Percentiles rank a stretch among this genome's conserved stretches.
Evolutionary conservation across 2,113 vertebrate species (phyloP).

Genomic region (Saccopteryx leptura): DNA sequence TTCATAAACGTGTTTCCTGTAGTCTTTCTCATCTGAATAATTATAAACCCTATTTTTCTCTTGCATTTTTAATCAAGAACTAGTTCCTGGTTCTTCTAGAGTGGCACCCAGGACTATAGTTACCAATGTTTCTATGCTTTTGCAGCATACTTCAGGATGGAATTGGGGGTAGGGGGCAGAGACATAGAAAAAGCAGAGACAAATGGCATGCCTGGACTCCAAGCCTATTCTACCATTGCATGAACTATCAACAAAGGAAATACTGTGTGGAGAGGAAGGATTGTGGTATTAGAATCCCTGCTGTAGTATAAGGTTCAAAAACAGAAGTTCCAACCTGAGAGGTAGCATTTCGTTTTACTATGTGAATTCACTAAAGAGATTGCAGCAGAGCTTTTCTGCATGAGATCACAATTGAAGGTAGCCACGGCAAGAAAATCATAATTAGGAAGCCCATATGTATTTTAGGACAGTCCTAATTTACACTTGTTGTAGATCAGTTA

Average conservation of each 20-base stretch:
- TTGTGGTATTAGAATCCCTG: not conserved
- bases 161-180: not conserved
- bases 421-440: conserved; percentile 35
- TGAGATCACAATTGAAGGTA: conserved; percentile 21
- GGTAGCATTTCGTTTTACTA: conserved; percentile 9
- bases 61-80: not conserved
- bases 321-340: conserved; percentile 20
- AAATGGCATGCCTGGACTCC: conserved; percentile 44
- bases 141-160: not conserved
- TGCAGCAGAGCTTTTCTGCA: conserved; percentile 58
- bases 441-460: conserved; percentile 58
- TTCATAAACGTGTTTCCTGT: not conserved
- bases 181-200: conserved; percentile 25
- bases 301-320: conserved; percentile 54
- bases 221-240: not conserved
- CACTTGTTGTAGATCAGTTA: not conserved
- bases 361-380: conserved; percentile 16
- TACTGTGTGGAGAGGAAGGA: conserved; percentile 27
- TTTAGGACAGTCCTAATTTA: not conserved
- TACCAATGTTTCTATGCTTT: conserved; percentile 36
- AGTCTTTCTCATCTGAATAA: not conserved
- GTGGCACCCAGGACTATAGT: not conserved
- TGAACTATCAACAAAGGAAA: conserved; percentile 16
- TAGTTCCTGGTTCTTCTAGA: not conserved
- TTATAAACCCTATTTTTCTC: not conserved